phyloP scores from a whole-genome alignment of 2,888 invertebrate species.

The Lepetodrilus schrolli region DNA sequence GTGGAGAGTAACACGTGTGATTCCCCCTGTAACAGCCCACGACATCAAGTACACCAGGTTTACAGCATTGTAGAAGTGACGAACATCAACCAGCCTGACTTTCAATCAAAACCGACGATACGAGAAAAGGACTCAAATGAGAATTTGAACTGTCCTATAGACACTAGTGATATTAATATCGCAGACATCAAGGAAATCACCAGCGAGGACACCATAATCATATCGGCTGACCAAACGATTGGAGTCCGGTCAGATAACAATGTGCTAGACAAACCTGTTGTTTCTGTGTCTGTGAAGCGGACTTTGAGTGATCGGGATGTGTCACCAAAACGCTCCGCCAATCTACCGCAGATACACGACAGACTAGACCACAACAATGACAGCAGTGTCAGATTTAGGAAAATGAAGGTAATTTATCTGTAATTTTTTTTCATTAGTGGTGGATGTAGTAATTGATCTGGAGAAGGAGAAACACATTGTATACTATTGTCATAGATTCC shows the following conservation, averaged over 20 bases:
- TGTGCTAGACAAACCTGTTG: background rate
- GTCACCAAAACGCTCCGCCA: slow-evolving; percentile 32
- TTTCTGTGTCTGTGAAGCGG: slow-evolving; percentile 40
- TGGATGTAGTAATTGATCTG: too few relatives aligned
- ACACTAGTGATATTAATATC: slow-evolving; percentile 32
- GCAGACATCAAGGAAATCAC: slow-evolving; percentile 23
- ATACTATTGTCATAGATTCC: too few relatives aligned
- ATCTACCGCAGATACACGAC: slow-evolving; percentile 33
- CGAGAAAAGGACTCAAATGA: slow-evolving; percentile 68
- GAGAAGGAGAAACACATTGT: too few relatives aligned
- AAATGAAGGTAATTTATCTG: slow-evolving; percentile 46
- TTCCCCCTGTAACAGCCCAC: slow-evolving; percentile 56
- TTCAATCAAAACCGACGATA: slow-evolving; percentile 53
- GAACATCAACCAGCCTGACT: slow-evolving; percentile 45
- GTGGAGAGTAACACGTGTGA: slow-evolving; percentile 66
- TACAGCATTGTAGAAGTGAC: slow-evolving; percentile 17
- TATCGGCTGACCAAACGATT: slow-evolving; percentile 25
- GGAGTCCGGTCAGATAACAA: slow-evolving; percentile 14
- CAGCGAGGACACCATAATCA: slow-evolving; percentile 27
- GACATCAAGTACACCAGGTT: slow-evolving; percentile 31
- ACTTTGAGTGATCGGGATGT: slow-evolving; percentile 43
- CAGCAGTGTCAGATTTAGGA: slow-evolving; percentile 38
- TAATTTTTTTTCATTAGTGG: too few relatives aligned
- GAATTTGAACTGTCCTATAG: slow-evolving; percentile 60
- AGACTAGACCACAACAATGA: slow-evolving; percentile 30